Evolutionary conservation across 23 tunicate genomes (phyloP).

Genomic region (Halocynthia roretzi): DNA sequence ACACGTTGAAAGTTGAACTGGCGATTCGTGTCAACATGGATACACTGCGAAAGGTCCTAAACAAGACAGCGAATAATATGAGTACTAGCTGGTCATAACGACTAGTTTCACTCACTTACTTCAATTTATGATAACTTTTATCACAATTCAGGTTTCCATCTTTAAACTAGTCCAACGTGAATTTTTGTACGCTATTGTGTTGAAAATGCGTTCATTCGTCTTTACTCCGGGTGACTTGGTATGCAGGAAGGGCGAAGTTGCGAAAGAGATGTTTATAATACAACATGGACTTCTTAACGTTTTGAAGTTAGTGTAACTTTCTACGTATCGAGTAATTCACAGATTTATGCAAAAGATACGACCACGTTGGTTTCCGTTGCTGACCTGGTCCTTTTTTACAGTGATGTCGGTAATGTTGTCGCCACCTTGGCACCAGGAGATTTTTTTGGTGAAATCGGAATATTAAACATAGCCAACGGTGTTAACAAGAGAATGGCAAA

Average conservation of each 20-base stretch:
- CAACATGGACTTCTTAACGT: slow-evolving; percentile 86
- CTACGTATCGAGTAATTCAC: too few relatives aligned
- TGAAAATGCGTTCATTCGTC: slow-evolving; percentile 78
- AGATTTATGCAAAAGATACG: too few relatives aligned
- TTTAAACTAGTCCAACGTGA: slow-evolving; percentile 89
- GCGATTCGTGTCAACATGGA: slow-evolving; percentile 77
- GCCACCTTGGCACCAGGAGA: slow-evolving; percentile 78
- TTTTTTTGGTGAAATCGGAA: slow-evolving; percentile 90
- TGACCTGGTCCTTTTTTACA: background rate
- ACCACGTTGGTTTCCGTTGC: too few relatives aligned
- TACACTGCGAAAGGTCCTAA: slow-evolving; percentile 67
- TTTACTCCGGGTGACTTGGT: slow-evolving; percentile 84
- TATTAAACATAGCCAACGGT: slow-evolving; percentile 60
- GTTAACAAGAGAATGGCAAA: slow-evolving; percentile 80
- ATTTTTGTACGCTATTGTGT: slow-evolving; percentile 72
- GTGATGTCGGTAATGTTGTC: slow-evolving; percentile 66
- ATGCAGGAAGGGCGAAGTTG: slow-evolving; percentile 87
- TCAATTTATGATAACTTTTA: too few relatives aligned
- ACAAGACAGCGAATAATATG: background rate
- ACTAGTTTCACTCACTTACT: too few relatives aligned
- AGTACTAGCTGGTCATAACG: background rate
- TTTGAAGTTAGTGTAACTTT: slow-evolving; percentile 38
- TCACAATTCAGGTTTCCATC: slow-evolving; percentile 59
- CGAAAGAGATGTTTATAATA: slow-evolving; percentile 82
- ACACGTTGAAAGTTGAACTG: slow-evolving; percentile 80